Conservation (phyloP, 2,113 vertebrate species). For the Rafetus swinhoei region DNA sequence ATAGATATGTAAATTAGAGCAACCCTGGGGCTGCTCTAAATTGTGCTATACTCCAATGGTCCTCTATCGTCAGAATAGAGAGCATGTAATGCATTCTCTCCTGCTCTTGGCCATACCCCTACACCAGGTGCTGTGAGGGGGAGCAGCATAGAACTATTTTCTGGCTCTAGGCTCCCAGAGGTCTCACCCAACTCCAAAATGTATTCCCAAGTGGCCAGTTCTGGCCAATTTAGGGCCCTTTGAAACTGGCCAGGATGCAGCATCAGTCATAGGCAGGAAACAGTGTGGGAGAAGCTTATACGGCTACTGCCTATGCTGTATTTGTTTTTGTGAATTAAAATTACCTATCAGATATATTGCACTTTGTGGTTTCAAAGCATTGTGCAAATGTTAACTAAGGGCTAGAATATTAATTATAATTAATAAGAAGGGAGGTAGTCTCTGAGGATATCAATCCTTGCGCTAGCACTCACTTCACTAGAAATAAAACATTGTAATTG, state of each 20-base stretch:
- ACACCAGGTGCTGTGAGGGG: accelerated
- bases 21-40: not conserved
- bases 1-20: not conserved
- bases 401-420: conserved; percentile 67
- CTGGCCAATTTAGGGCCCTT: not conserved
- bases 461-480: not conserved
- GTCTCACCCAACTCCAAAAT: not conserved
- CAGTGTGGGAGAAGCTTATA: not conserved
- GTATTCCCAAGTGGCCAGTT: not conserved
- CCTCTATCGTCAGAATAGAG: not conserved
- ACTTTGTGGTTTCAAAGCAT: conserved; percentile 45
- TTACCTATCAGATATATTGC: conserved; percentile 12
- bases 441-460: conserved; percentile 50
- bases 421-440: conserved; percentile 57
- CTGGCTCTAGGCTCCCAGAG: not conserved
- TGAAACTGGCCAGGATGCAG: not conserved
- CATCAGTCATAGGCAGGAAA: not conserved
- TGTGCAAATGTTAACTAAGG: conserved; percentile 69
- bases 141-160: accelerated
- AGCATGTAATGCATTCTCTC: accelerated
- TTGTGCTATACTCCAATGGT: not conserved
- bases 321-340: conserved; percentile 27
- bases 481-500: conserved; percentile 53
- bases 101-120: not conserved
- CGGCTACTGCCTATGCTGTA: not conserved